phyloP scores from a whole-genome alignment of 1,140 invertebrate species.

The Calliopsis andreniformis region DNA sequence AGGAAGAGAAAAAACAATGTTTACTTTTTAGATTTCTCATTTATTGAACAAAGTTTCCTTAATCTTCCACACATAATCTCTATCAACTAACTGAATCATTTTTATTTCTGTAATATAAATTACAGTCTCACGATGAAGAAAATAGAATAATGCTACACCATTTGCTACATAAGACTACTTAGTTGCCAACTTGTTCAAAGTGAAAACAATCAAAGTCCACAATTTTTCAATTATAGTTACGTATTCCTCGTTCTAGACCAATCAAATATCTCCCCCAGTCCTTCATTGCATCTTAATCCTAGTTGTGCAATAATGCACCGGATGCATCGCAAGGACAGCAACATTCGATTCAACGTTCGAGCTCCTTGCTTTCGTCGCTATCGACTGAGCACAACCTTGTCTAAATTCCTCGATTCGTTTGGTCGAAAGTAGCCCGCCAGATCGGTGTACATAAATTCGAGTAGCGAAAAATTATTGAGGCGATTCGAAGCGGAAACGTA shows the following conservation, averaged over 20 bases:
- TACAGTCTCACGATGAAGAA: too few species aligned
- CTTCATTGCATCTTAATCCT: conserved; percentile 8
- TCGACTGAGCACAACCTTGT: background rate
- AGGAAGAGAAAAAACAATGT: too few species aligned
- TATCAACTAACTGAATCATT: too few species aligned
- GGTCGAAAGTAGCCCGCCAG: background rate
- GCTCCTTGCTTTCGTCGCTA: background rate
- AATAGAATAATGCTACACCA: too few species aligned
- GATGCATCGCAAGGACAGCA: conserved; percentile 44
- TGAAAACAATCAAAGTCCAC: background rate
- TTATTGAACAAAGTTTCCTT: too few species aligned
- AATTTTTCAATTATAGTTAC: conserved; percentile 25
- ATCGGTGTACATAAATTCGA: background rate
- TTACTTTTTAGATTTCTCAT: too few species aligned
- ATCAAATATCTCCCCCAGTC: conserved; percentile 13
- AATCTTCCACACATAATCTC: too few species aligned
- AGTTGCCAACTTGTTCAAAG: too few species aligned
- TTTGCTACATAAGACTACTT: too few species aligned
- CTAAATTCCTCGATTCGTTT: background rate
- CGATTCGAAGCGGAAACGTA: background rate
- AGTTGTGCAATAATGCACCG: conserved; percentile 34
- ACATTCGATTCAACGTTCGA: background rate
- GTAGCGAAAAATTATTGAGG: background rate
- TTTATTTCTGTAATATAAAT: too few species aligned
- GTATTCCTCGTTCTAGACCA: background rate